Percentiles rank a stretch among this genome's conserved stretches.
These are phyloP conservation scores for Redunca redunca DNA, from an alignment of 2,113 vertebrate species.

Conservation along the genomic window DNA sequence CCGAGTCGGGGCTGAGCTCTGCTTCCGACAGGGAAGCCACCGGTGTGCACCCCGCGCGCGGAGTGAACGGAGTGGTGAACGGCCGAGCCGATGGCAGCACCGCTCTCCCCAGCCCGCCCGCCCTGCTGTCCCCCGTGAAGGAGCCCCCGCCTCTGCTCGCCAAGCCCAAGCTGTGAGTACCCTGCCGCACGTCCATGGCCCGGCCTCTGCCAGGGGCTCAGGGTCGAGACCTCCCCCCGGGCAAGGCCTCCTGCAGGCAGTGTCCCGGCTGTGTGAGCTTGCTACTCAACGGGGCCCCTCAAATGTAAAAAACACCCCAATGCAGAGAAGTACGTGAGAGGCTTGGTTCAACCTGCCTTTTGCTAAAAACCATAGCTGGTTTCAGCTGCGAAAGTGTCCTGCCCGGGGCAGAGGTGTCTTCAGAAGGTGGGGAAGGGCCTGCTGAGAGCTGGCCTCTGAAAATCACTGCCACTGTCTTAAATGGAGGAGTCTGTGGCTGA, in stretches of 20 bases:
- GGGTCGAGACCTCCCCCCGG: neutral
- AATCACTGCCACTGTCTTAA: neutral
- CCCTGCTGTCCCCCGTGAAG: slow-evolving; percentile 84
- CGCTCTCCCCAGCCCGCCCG: slow-evolving; percentile 67
- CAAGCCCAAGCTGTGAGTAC: slow-evolving; percentile 98
- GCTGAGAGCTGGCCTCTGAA: neutral
- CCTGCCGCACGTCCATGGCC: neutral
- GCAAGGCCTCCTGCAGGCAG: neutral
- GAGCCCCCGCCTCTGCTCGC: slow-evolving; percentile 91
- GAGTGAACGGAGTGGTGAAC: slow-evolving; percentile 80
- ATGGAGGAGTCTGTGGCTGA: neutral
- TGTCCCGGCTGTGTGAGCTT: neutral
- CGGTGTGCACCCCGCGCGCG: slow-evolving; percentile 72
- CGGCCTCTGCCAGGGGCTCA: neutral
- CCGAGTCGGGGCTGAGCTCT: slow-evolving; percentile 81
- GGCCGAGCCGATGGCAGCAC: slow-evolving; percentile 73
- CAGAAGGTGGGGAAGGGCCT: neutral
- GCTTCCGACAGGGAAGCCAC: slow-evolving; percentile 76
- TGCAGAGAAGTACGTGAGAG: neutral
- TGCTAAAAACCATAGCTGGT: neutral
- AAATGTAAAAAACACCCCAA: neutral
- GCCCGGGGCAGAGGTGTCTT: neutral
- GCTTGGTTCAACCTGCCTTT: neutral
- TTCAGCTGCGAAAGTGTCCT: neutral
- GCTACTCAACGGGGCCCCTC: neutral